phyloP scores from a whole-genome alignment of 2,797 vertebrate species.

The Sebastes elongatus region DNA sequence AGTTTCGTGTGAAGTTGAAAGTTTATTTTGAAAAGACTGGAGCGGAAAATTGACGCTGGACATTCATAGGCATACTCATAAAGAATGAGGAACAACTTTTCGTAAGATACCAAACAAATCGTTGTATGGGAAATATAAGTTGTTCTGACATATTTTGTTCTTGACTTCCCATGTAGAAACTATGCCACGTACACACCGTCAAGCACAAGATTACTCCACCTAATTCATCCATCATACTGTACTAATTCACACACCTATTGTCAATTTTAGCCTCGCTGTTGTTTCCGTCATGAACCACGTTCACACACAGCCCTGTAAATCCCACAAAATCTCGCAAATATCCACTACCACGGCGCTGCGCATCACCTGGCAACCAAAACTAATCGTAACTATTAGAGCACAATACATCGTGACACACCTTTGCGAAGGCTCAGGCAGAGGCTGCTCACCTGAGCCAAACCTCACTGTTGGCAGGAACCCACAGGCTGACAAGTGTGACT shows the following conservation, averaged over 20 bases:
- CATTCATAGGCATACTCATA: too few relatives aligned
- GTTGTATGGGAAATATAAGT: too few relatives aligned
- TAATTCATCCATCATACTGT: background rate
- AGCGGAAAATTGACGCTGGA: too few relatives aligned
- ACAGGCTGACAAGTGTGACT: constrained; percentile 37
- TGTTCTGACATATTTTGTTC: background rate
- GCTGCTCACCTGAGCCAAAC: constrained; percentile 51
- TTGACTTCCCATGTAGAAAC: constrained; percentile 5
- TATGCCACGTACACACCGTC: background rate
- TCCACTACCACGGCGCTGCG: background rate
- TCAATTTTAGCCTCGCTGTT: background rate
- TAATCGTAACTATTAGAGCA: constrained; percentile 40
- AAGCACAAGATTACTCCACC: background rate
- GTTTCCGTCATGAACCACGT: background rate
- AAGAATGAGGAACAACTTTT: too few relatives aligned
- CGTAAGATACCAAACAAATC: too few relatives aligned
- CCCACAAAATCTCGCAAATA: constrained; percentile 2
- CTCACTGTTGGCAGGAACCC: constrained; percentile 40
- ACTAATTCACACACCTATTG: background rate
- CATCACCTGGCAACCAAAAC: constrained; percentile 32
- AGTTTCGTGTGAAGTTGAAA: too few relatives aligned
- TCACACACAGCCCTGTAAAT: constrained; percentile 10
- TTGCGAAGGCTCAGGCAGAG: constrained; percentile 9
- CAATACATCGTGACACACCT: constrained; percentile 38
- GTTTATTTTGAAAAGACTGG: too few relatives aligned